Percentiles rank a stretch among this genome's conserved stretches.
phyloP scores from a whole-genome alignment of 1,140 invertebrate species.

The Pristionchus pacificus region DNA sequence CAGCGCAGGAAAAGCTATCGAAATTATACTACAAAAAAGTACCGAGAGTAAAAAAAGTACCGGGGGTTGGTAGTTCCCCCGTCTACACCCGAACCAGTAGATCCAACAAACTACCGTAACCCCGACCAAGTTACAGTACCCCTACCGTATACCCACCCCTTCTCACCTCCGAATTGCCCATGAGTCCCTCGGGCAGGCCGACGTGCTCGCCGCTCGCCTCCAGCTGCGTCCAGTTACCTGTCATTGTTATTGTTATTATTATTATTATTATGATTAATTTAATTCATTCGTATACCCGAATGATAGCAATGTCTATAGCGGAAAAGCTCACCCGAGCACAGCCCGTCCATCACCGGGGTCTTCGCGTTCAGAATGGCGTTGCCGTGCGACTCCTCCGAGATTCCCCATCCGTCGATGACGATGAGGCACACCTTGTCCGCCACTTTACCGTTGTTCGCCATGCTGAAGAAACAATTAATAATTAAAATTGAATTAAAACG shows the following conservation, averaged over 20 bases:
- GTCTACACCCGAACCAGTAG: too few relatives aligned
- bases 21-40: too few relatives aligned
- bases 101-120: too few relatives aligned
- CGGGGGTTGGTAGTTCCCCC: too few relatives aligned
- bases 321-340: slow-evolving; percentile 41
- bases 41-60: too few relatives aligned
- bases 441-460: slow-evolving; percentile 41
- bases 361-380: slow-evolving; percentile 60
- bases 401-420: slow-evolving; percentile 62
- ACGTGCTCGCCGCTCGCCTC: slow-evolving; percentile 62
- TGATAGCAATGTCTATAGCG: not conserved
- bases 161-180: slow-evolving; percentile 62
- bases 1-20: too few relatives aligned
- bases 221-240: slow-evolving; percentile 59
- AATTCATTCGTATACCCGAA: not conserved
- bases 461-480: slow-evolving; percentile 5
- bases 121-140: too few relatives aligned
- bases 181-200: slow-evolving; percentile 61
- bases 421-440: slow-evolving; percentile 59
- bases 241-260: too few relatives aligned
- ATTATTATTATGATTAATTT: too few relatives aligned
- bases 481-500: not conserved
- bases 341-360: slow-evolving; percentile 60
- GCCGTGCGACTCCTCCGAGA: slow-evolving; percentile 57
- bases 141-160: too few relatives aligned